phyloP scores from a whole-genome alignment of 2,888 invertebrate species.

The Stegana nigrithorax region DNA sequence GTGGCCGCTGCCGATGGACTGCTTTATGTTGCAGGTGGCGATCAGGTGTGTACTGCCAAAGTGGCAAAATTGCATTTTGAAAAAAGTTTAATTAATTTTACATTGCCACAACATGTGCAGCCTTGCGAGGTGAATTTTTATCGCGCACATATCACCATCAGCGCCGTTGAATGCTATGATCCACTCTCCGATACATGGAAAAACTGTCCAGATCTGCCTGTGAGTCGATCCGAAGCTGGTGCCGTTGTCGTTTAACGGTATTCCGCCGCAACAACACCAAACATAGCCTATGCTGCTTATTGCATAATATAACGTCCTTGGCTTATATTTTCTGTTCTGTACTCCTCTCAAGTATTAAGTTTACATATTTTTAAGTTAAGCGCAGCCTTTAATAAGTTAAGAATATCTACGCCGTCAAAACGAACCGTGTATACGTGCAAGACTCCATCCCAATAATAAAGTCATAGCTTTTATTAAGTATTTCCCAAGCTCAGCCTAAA shows the following conservation, averaged over 20 bases:
- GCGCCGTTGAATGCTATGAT: conserved; percentile 87
- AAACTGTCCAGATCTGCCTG: conserved; percentile 82
- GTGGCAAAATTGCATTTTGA: not conserved
- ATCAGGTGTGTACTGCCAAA: conserved; percentile 71
- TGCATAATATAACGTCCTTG: conserved; percentile 5
- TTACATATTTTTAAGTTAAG: too few species aligned
- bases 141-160: conserved; percentile 85
- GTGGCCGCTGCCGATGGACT: conserved; percentile 86
- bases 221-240: conserved; percentile 88
- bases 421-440: conserved; percentile 14
- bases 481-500: too few species aligned
- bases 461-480: too few species aligned
- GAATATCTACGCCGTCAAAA: not conserved
- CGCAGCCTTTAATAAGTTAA: not conserved
- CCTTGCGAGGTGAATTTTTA: conserved; percentile 85
- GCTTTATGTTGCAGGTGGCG: conserved; percentile 87
- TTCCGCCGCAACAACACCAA: not conserved
- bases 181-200: conserved; percentile 83
- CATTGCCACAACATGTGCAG: conserved; percentile 32
- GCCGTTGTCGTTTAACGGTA: conserved; percentile 79
- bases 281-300: not conserved
- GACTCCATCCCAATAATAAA: not conserved
- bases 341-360: not conserved
- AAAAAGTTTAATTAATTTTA: not conserved
- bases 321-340: conserved; percentile 3